phyloP scores from a whole-genome alignment of 2,888 invertebrate species.

The Imbricaverruca yamaguchii region DNA sequence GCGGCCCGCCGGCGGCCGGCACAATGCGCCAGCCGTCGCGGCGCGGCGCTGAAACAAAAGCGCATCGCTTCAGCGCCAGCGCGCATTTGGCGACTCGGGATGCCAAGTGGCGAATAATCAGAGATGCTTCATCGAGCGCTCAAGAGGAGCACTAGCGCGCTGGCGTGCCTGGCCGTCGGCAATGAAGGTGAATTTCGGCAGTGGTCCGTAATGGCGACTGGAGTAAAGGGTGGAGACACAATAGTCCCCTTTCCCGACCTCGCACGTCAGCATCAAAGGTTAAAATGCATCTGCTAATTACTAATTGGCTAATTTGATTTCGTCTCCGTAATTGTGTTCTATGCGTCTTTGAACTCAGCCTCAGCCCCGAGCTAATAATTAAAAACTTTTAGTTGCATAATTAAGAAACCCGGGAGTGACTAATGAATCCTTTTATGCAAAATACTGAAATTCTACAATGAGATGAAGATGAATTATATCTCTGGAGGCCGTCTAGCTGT shows the following conservation, averaged over 20 bases:
- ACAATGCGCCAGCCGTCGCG: neutral
- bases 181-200: too few species aligned
- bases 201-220: too few species aligned
- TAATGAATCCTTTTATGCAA: slow-evolving; percentile 18
- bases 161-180: too few species aligned
- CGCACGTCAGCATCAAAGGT: slow-evolving; percentile 3
- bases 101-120: neutral
- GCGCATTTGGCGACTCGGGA: neutral
- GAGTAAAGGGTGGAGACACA: too few species aligned
- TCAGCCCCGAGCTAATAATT: slow-evolving; percentile 9
- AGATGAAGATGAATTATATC: neutral
- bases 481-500: neutral
- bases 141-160: too few species aligned
- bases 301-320: slow-evolving; percentile 21
- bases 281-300: neutral
- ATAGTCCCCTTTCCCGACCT: too few species aligned
- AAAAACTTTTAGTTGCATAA: slow-evolving; percentile 9
- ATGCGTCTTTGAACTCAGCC: neutral
- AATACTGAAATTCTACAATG: neutral
- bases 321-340: slow-evolving; percentile 1
- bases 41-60: neutral
- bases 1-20: neutral
- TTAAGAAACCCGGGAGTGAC: neutral
- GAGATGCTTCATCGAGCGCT: neutral
- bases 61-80: neutral